Evolutionary conservation across 2,113 vertebrate species (phyloP), one percentile per base, ranked within the genome.

Genomic region (Empidonax alnorum): DNA sequence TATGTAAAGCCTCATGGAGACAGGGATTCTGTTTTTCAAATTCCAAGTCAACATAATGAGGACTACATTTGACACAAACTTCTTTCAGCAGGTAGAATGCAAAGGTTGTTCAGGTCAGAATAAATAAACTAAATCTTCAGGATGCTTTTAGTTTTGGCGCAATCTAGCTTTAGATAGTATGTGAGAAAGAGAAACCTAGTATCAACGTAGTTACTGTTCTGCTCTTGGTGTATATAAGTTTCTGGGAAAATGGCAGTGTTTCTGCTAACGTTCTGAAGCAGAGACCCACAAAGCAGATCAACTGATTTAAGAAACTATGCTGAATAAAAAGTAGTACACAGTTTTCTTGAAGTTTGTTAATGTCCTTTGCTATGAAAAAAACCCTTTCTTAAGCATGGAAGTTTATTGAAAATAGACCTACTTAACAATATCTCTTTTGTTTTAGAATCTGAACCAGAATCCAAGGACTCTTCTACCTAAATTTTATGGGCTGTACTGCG

Each of bases 381-480:
- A 0, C 0, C 5, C 5, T 37, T 82, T 49, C 37, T 69, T 61
- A 94, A 46, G 12, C 44, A 15, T 75, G 20, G 25, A 85, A 52
- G 2, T 68, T 92, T 67, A 61, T 49, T 71, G 39, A 35, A 73
- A 72, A 63, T 42, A 85, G 41, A 55, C 4, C 2, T 19, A 71
- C 27, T n/a, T 95, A 74, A 87, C 44, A 52, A 33, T 44, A 30
- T 58, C n/a, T 94, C 35, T 95, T 93, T 59, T 62, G 12, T 95
- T 96, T 77, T 95, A 99, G 99, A 99, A 99, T 94, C 98, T 99
- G 91, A 99, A 99, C 90, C 99, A 99, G 97, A 99, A 99, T 95
- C 99, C 98, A 15, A 98, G 99, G 96, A 99, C 99, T 5, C 97
- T 99, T 68, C 96, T 99, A 84, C 99, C 99, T 18, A 99, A 99